phyloP scores from a whole-genome alignment of 2,113 vertebrate genomes.

The Cyanoramphus novaezelandiae region DNA sequence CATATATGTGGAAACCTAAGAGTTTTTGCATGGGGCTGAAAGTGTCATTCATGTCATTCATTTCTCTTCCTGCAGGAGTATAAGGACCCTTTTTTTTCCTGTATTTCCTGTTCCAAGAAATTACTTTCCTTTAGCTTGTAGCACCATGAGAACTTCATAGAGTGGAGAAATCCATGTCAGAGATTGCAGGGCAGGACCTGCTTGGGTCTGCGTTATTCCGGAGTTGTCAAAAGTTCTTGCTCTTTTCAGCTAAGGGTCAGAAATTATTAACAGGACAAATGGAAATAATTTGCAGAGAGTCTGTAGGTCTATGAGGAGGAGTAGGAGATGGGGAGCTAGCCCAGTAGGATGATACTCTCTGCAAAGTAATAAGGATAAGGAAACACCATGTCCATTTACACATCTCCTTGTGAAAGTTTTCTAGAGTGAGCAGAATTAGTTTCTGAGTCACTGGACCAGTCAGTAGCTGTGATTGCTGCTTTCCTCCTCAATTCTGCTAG shows the following conservation, averaged over 20 bases:
- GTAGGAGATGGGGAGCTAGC: neutral
- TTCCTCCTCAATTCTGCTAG: neutral
- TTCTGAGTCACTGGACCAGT: neutral
- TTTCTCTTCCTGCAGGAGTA: neutral
- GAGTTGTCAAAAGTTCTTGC: neutral
- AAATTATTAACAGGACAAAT: neutral
- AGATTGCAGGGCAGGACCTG: neutral
- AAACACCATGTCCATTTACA: neutral
- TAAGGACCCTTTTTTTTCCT: fast-evolving
- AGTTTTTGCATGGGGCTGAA: neutral
- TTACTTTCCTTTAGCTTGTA: neutral
- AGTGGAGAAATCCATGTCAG: neutral
- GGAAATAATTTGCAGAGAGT: neutral
- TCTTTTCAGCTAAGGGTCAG: neutral
- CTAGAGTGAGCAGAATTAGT: neutral
- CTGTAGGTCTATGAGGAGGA: neutral
- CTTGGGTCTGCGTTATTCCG: neutral
- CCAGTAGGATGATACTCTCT: neutral
- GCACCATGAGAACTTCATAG: neutral
- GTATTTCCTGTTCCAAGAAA: neutral
- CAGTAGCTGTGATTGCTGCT: neutral
- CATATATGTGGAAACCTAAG: neutral
- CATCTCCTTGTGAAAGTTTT: neutral
- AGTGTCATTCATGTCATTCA: neutral
- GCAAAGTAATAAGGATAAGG: neutral